A percentile compares a stretch with the other conserved stretches of the same genome.
Evolutionary conservation across 1,140 invertebrate species (phyloP).

Genomic region (Uloborus diversus): DNA sequence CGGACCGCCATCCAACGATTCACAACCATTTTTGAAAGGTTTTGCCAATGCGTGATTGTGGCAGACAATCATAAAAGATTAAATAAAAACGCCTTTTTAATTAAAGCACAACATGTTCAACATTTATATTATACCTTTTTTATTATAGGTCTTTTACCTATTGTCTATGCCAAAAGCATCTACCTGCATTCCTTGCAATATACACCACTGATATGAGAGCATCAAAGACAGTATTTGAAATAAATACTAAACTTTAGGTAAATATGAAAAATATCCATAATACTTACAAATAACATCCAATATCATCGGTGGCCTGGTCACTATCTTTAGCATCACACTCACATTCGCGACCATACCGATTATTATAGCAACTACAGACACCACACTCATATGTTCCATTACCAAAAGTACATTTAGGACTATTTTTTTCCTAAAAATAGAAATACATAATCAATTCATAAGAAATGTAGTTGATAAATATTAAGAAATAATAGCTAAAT

Average conservation of each 20-base stretch:
- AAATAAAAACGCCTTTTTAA: too few species aligned
- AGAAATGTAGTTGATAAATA: background rate
- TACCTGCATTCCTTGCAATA: too few species aligned
- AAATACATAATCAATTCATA: background rate
- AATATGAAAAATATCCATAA: background rate
- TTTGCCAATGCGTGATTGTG: too few species aligned
- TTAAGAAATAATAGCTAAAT: too few species aligned
- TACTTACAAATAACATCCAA: slow-evolving; percentile 54
- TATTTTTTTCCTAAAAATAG: slow-evolving; percentile 49
- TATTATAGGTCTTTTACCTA: too few species aligned
- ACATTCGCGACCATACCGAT: slow-evolving; percentile 83
- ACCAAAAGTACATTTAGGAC: slow-evolving; percentile 53
- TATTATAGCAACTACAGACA: slow-evolving; percentile 82
- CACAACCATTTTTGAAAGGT: too few species aligned
- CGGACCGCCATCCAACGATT: too few species aligned
- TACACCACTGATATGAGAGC: too few species aligned
- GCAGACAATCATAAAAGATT: too few species aligned
- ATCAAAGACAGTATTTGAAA: background rate
- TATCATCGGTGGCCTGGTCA: slow-evolving; percentile 56
- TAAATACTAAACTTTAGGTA: background rate
- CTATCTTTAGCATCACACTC: slow-evolving; percentile 75
- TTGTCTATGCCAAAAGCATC: too few species aligned
- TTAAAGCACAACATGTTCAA: too few species aligned
- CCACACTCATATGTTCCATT: slow-evolving; percentile 77
- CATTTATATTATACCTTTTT: too few species aligned